Evolutionary conservation across 2,113 vertebrate species (phyloP).

Genomic region (Gobio gobio): DNA sequence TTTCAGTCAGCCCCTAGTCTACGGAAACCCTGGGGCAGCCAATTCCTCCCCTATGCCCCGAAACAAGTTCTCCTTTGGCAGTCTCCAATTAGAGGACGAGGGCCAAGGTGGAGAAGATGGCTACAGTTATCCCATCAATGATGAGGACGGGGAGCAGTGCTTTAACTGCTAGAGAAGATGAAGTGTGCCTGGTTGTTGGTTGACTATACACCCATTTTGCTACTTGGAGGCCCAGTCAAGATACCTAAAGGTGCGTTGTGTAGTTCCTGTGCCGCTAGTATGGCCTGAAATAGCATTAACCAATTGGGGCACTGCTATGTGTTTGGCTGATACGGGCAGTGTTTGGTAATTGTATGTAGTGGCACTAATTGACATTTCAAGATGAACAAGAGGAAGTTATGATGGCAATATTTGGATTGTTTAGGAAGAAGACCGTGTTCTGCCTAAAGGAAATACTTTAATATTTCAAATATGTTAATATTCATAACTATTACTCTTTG

Average conservation of each 20-base stretch:
- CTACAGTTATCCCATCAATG: conserved; percentile 68
- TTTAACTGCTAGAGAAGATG: conserved; percentile 75
- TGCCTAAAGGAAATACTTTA: neutral
- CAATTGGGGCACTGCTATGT: neutral
- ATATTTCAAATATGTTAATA: neutral
- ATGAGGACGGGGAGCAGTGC: conserved; percentile 77
- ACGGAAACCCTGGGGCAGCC: conserved; percentile 72
- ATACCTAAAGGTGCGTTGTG: neutral
- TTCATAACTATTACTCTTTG: neutral
- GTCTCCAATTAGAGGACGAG: conserved; percentile 77
- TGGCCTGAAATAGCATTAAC: neutral
- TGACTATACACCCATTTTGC: neutral
- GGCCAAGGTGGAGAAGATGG: conserved; percentile 18
- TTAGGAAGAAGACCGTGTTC: neutral
- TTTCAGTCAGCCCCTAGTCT: conserved; percentile 71
- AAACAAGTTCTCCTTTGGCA: conserved; percentile 80
- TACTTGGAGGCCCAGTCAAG: neutral
- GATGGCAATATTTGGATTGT: neutral
- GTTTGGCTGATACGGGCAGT: neutral
- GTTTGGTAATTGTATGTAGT: neutral
- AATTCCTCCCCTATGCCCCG: conserved; percentile 71
- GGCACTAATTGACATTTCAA: neutral
- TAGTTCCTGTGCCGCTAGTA: neutral
- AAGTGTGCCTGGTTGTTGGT: neutral
- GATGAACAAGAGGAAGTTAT: neutral